Conservation (phyloP, 2,113 vertebrate genomes). For the Spermophilus dauricus region DNA sequence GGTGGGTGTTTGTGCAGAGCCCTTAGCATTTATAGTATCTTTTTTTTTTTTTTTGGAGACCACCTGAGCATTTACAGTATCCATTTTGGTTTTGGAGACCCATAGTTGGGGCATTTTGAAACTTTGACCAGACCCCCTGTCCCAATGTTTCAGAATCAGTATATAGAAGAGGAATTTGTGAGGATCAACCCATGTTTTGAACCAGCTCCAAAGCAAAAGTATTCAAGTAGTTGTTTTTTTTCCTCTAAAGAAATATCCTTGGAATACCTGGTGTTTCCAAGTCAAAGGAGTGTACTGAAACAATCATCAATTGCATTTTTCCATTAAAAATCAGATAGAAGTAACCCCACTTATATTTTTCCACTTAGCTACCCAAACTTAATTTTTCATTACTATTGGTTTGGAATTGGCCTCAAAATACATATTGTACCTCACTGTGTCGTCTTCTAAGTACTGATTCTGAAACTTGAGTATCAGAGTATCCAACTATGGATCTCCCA, state of each 20-base stretch:
- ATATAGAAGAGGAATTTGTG: background rate
- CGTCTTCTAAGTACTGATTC: background rate
- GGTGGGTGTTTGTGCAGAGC: too few relatives aligned
- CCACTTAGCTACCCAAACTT: background rate
- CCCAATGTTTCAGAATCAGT: background rate
- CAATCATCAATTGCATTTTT: background rate
- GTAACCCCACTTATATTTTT: background rate
- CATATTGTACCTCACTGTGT: background rate
- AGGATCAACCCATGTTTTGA: background rate
- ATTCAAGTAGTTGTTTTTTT: background rate
- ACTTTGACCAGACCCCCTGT: background rate
- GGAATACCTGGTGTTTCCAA: background rate
- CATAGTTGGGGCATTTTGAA: background rate
- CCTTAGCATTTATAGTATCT: background rate
- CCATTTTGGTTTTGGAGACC: background rate
- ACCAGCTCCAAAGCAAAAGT: background rate
- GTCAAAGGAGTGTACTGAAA: background rate
- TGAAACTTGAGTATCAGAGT: background rate
- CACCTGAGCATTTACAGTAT: background rate
- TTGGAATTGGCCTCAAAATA: background rate
- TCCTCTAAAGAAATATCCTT: background rate
- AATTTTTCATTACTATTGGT: background rate
- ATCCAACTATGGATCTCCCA: background rate
- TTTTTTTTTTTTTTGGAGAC: background rate
- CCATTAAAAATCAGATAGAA: background rate